These are phyloP conservation scores for Propithecus deckenii DNA, from an alignment of 2,797 vertebrate genomes.

Conservation along the genomic window DNA sequence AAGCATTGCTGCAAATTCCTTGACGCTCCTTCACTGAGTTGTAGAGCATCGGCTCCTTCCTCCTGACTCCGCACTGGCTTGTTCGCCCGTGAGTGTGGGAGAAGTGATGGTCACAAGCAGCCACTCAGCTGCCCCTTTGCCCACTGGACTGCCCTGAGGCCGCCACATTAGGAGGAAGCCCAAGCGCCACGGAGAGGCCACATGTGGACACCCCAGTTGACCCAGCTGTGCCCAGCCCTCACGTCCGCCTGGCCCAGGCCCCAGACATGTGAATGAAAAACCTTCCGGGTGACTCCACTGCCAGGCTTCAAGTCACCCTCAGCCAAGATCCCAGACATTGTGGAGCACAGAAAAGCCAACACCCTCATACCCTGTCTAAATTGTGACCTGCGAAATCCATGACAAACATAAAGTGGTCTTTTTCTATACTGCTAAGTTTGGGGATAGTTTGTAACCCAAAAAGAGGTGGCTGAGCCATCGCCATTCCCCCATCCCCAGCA, in stretches of 20 bases:
- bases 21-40: not conserved
- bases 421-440: not conserved
- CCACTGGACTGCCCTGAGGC: not conserved
- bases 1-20: not conserved
- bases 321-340: not conserved
- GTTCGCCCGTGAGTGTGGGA: not conserved
- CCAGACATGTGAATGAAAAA: fast-evolving
- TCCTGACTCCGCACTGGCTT: not conserved
- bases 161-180: not conserved
- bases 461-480: not conserved
- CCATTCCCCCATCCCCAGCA: not conserved
- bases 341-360: not conserved
- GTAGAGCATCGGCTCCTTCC: not conserved
- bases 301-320: not conserved
- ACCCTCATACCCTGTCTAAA: fast-evolving
- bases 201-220: fast-evolving
- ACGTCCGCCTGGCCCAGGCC: fast-evolving
- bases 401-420: not conserved
- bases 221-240: not conserved
- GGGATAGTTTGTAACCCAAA: not conserved
- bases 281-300: fast-evolving
- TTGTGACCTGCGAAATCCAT: not conserved
- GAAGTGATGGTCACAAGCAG: not conserved
- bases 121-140: not conserved
- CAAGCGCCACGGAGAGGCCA: not conserved